A percentile compares a stretch with the other conserved stretches of the same genome.
Conservation (phyloP, 1,140 invertebrate genomes). For the Polyergus mexicanus region DNA sequence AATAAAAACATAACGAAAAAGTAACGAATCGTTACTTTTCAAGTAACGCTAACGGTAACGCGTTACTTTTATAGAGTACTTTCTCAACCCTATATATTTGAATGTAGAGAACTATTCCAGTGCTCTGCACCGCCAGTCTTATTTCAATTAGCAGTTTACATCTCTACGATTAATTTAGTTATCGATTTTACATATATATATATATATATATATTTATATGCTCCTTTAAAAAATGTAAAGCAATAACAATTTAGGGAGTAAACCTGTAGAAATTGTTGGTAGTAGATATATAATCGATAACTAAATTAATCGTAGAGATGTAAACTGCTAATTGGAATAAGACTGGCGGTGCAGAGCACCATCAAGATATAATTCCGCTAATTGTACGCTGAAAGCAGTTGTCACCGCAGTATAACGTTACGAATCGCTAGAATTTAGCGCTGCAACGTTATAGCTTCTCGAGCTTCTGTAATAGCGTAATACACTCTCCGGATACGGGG, state of each 20-base stretch:
- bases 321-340: slow-evolving; percentile 34
- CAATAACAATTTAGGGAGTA: not conserved
- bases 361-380: slow-evolving; percentile 49
- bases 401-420: slow-evolving; percentile 44
- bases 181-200: not conserved
- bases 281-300: not conserved
- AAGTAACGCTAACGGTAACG: too few relatives aligned
- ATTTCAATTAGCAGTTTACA: slow-evolving; percentile 25
- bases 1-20: too few relatives aligned
- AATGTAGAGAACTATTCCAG: too few relatives aligned
- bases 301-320: not conserved
- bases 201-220: too few relatives aligned
- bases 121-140: slow-evolving; percentile 28
- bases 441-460: slow-evolving; percentile 38
- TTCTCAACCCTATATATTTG: too few relatives aligned
- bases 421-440: slow-evolving; percentile 52
- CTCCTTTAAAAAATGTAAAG: too few relatives aligned
- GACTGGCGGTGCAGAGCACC: slow-evolving; percentile 14
- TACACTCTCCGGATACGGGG: slow-evolving; percentile 26
- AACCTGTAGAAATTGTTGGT: not conserved
- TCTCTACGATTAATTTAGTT: not conserved
- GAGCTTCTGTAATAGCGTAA: slow-evolving; percentile 41
- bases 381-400: slow-evolving; percentile 58
- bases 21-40: too few relatives aligned
- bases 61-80: too few relatives aligned